Base-by-base conservation (phyloP, 2,888 invertebrate species). In the Acanthacorydalis orientalis region DNA sequence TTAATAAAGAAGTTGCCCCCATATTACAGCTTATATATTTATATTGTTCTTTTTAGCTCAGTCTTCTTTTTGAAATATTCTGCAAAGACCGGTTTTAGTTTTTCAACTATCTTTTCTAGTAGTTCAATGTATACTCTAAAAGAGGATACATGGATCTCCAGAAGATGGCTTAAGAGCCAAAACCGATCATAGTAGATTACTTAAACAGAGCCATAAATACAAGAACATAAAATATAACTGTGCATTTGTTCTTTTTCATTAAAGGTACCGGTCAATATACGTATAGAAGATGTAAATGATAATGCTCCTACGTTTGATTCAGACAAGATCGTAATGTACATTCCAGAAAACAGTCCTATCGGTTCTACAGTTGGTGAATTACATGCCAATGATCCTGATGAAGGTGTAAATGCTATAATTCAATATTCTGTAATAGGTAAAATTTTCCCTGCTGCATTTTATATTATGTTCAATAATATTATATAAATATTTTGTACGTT, bases 341-440 rank as follows among this genome's bases (percentile, higher is more conserved):
- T 97, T 4, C 74, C 89, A 0, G 97, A 98, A 68, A 97, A 98
- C 62, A 91, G 91, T n/a, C 95, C 96, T 0, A 78, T 93, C 1
- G 96, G 93, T 0, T 90, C 93, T 0, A 85, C 87, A 0, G 90
- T 97, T 0, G 95, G 93, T 0, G 84, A 86, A 58, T 82, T 96
- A 48, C 77, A 83, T 57, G 89, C 95, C 0, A 81, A 79, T 55
- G 95, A 96, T 66, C 90, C 92, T 0, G 95, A 96, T 57, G 90
- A 91, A 59, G 93, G 91, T 0, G 75, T 79, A 0, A 92, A 95
- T 63, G 90, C 92, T 1, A 78, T 85, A 1, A 86, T 97, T 0
- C 87, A 90, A 57, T 98, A 97, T 64, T 87, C 90, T 9, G 91
- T 98, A 38, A 90, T 92, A 58, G 93, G 83, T 72, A 61, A 51